Conservation (phyloP, 92 coral and sea anemone genomes). For the Palythoa grandiflora region DNA sequence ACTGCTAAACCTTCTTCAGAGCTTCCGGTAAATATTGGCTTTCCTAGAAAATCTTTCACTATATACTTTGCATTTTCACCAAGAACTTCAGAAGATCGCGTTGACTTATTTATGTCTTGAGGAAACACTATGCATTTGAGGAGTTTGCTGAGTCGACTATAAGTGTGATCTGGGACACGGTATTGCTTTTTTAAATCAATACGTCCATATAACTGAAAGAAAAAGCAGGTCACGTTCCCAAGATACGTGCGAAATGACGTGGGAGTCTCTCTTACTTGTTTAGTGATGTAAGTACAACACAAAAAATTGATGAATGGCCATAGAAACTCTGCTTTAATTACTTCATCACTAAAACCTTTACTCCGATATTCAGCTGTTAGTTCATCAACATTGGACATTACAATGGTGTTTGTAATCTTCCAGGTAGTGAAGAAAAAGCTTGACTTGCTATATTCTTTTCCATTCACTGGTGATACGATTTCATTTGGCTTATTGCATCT, state of each 20-base stretch:
- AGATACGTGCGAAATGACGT: too few species aligned
- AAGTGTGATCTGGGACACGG: neutral
- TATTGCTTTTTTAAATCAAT: neutral
- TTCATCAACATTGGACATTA: neutral
- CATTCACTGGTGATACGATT: too few species aligned
- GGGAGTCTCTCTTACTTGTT: neutral
- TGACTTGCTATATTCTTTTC: too few species aligned
- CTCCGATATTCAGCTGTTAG: neutral
- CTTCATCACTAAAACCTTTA: conserved; percentile 4
- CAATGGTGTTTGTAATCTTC: too few species aligned
- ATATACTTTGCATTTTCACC: conserved; percentile 1
- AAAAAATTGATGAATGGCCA: conserved; percentile 5
- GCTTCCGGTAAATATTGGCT: conserved; percentile 29
- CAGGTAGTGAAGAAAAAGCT: too few species aligned
- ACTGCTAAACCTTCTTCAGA: conserved; percentile 28
- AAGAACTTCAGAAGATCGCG: conserved; percentile 21
- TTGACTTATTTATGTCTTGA: conserved; percentile 18
- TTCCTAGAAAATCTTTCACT: conserved; percentile 8
- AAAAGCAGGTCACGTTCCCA: too few species aligned
- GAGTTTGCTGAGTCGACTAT: neutral
- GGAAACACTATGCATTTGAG: conserved; percentile 6
- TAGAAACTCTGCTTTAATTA: neutral
- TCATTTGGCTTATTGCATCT: too few species aligned
- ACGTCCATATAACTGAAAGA: too few species aligned
- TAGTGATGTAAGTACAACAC: neutral